phyloP scores from a whole-genome alignment of 1,140 invertebrate species.

The Conus ventricosus region DNA sequence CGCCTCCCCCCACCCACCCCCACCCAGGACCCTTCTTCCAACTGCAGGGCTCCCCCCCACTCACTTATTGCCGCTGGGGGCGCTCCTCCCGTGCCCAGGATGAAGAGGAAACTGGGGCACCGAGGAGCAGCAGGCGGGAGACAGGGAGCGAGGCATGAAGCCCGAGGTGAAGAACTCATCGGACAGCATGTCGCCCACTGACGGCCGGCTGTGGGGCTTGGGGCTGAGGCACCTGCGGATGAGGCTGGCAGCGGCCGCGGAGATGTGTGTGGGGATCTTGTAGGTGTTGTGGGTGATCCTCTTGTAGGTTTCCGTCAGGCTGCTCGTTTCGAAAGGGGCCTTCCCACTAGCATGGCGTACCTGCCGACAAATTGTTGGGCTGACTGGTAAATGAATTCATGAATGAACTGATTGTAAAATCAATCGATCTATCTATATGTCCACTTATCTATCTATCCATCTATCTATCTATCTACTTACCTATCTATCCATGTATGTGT shows the following conservation, averaged over 20 bases:
- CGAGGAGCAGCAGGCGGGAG: conserved; percentile 63
- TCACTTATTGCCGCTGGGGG: neutral
- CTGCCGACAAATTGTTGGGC: conserved; percentile 41
- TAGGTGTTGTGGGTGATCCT: conserved; percentile 71
- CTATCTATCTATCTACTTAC: no score
- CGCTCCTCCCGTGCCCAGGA: neutral
- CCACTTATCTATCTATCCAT: no score
- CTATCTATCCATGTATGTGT: conserved; percentile 10
- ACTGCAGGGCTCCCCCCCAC: neutral
- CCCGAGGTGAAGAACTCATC: conserved; percentile 69
- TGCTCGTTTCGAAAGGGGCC: conserved; percentile 74
- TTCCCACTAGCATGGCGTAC: conserved; percentile 72
- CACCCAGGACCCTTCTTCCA: neutral
- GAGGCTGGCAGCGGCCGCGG: conserved; percentile 63
- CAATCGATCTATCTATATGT: no score
- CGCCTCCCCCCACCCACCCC: no score
- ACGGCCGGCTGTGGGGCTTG: conserved; percentile 65
- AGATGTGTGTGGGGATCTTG: conserved; percentile 65
- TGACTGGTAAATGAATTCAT: no score
- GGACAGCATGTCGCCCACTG: conserved; percentile 58
- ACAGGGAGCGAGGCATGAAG: conserved; percentile 61
- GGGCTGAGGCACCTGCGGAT: conserved; percentile 67
- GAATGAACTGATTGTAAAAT: no score
- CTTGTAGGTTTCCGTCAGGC: conserved; percentile 73
- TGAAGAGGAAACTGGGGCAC: conserved; percentile 65